Evolutionary conservation across 2,113 vertebrate genomes (phyloP).

Genomic region (Corythoichthys haematopterus): DNA sequence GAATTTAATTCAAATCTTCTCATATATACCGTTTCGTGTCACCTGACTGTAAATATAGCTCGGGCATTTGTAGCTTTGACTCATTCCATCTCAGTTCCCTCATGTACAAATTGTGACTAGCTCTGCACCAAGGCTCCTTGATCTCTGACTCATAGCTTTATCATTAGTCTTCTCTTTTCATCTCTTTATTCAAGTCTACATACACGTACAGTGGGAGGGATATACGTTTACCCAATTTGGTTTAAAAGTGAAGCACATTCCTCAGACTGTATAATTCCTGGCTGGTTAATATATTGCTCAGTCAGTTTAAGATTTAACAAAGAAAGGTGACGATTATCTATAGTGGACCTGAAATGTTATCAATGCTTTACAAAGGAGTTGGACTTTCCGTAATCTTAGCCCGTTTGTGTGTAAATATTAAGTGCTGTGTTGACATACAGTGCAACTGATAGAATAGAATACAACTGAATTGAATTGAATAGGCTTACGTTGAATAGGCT

Average conservation of each 20-base stretch:
- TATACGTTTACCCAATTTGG: not conserved
- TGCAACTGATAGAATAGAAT: too few species aligned
- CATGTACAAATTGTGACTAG: constrained; percentile 34
- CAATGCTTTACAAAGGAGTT: constrained; percentile 21
- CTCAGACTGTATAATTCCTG: constrained; percentile 38
- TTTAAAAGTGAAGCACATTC: constrained; percentile 56
- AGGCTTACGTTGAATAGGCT: too few species aligned
- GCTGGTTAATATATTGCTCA: constrained; percentile 60
- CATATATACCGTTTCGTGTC: constrained; percentile 30
- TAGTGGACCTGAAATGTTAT: constrained; percentile 31
- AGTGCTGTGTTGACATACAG: too few species aligned
- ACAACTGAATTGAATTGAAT: too few species aligned
- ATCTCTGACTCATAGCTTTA: constrained; percentile 41
- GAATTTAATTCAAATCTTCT: constrained; percentile 33
- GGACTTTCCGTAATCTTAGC: not conserved
- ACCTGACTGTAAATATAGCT: constrained; percentile 39
- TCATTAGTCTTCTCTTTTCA: constrained; percentile 10
- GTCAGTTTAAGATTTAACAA: constrained; percentile 27
- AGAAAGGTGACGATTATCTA: constrained; percentile 53
- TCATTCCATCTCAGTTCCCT: constrained; percentile 42
- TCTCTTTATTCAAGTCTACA: constrained; percentile 24
- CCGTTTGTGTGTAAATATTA: too few species aligned
- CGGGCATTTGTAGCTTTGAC: constrained; percentile 34
- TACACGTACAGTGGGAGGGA: constrained; percentile 37
- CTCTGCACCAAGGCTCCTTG: constrained; percentile 44